Base-by-base conservation (phyloP, 2,797 vertebrate genomes). In the Alauda arvensis region DNA sequence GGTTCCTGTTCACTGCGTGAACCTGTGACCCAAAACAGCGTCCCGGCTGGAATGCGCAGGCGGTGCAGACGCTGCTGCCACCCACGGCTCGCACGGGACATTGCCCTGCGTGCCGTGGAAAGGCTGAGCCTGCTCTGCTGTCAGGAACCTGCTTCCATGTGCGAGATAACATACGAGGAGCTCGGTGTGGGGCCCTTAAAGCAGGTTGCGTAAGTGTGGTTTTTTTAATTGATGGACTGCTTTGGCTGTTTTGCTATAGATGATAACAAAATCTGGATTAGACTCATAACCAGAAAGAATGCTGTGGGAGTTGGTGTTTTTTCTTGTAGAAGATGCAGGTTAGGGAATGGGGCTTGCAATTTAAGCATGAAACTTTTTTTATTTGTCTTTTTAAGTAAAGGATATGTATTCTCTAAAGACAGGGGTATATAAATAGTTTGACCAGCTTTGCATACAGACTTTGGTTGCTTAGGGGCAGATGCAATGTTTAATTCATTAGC, bases 11-110 rank as follows among this genome's bases (percentile, higher is more conserved):
- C 39, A 1, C 25, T 28, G 67, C 3, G 2, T 24, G 83, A 75
- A 67, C 71, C 83, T 48, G 85, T 77, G 80, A 90, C 91, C 87
- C 89, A 39, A n/a, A 77, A 8, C 68, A 18, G 52, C 55, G 90
- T 67, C 61, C 51, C 16, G 24, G 51, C 52, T 59, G 92, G 83
- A 90, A 88, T 74, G 83, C n/a, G 72, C 53, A 23, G 83, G 81
- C 53, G 5, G 61, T n/a, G 59, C 76, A 46, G 62, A 1, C 67
- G 1, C 59, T 68, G 87, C 92, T 87, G 83, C 91, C 65, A 19
- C 91, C 90, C 87, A 14, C 46, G 28, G 85, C 65, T 76, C 4
- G 0, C 5, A 7, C 40, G 85, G 71, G 85, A 79, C 71, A 14
- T 72, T 89, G 75, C 77, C 69, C 46, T 18, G 6, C 2, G 2